Conservation (phyloP, 1,140 invertebrate species). For the Solenopsis invicta region DNA sequence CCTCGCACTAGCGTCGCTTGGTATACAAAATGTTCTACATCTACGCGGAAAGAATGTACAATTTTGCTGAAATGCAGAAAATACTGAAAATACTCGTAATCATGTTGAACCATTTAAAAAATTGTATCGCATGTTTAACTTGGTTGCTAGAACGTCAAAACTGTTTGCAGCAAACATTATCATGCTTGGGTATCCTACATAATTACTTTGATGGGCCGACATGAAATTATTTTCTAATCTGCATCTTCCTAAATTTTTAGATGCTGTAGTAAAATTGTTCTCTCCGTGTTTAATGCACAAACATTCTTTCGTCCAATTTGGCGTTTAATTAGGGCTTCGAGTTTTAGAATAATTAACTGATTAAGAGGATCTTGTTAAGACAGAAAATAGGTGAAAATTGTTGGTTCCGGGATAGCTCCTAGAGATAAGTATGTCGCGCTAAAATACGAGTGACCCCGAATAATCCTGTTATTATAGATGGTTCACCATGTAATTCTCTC, state of each 20-base stretch:
- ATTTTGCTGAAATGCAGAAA: background rate
- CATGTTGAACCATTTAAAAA: no score
- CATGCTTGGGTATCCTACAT: no score
- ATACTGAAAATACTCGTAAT: background rate
- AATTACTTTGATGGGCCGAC: no score
- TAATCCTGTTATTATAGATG: conserved; percentile 26
- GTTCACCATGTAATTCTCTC: conserved; percentile 1
- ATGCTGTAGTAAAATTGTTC: no score
- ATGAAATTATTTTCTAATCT: no score
- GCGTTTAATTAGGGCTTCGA: no score
- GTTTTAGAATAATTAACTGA: background rate
- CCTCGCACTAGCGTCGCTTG: background rate
- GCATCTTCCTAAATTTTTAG: no score
- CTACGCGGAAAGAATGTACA: background rate
- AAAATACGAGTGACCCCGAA: conserved; percentile 13
- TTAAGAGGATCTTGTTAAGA: background rate
- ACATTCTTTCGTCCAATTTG: no score
- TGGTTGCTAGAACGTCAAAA: no score
- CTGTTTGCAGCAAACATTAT: no score
- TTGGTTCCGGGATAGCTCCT: background rate
- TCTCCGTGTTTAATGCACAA: no score
- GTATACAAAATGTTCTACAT: background rate
- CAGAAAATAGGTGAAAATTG: background rate
- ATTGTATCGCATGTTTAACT: no score
- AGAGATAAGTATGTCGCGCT: conserved; percentile 22